Evolutionary conservation across 2,113 vertebrate species (phyloP), one percentile per base, ranked within the genome.

Genomic region (Uropsilus gracilis): DNA sequence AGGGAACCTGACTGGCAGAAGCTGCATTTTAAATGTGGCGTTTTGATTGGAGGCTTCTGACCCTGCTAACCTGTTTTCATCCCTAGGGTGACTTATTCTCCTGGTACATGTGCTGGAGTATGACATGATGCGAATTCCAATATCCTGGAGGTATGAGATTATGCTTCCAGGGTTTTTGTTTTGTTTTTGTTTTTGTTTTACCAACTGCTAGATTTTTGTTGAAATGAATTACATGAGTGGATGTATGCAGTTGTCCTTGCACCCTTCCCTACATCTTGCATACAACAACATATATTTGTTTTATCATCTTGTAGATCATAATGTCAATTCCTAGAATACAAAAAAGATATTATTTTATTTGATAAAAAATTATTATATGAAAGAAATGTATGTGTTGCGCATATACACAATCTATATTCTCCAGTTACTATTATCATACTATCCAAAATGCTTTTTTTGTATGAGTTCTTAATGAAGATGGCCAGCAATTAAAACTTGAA

Each of bases 271-370:
- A 11, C 2, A 68, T 42, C 34, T 61, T 73, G 26, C 85, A 48
- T n/a, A n/a, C 48, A 96, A 34, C 8, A 72, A n/a, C n/a, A 92
- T 61, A 30, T 84, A 94, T 83, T 86, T 90, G 16, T 48, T 76
- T 71, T 66, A 76, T 76, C 30, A 66, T 37, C 20, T 80, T 63
- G 44, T 86, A 77, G 84, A 30, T 20, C 87, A 32, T 61, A 28
- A 53, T 73, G 1, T 17, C 53, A 46, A 37, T 20, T 73, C 37
- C 91, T 85, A 73, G 59, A 68, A 20, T 87, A 93, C 1, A 95
- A 37, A 66, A 91, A 90, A n/a, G 28, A 61, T 9, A 81, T 48
- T n/a, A 69, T 73, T 94, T 17, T 89, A 12, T 53, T 48, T 85
- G 32, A 37, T 61, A 75, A 46, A 88, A 71, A 90, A 24, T 34